Percentiles rank a stretch among this genome's conserved stretches.
Conservation (phyloP, 2,888 invertebrate genomes). For the Piscicola geometra region DNA sequence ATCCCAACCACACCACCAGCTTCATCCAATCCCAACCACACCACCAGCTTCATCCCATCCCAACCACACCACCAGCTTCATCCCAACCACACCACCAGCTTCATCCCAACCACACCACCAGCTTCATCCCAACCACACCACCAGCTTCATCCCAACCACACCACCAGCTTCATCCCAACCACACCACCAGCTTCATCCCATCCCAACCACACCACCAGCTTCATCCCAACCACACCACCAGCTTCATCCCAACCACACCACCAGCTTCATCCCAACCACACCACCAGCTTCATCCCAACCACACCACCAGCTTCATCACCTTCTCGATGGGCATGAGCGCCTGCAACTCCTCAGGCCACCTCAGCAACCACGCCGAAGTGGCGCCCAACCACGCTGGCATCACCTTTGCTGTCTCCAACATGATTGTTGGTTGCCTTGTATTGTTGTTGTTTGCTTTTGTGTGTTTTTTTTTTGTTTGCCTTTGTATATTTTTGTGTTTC, state of each 20-base stretch:
- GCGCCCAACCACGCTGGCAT: constrained; percentile 73
- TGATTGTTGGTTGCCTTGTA: constrained; percentile 58
- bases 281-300: background rate
- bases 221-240: background rate
- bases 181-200: too few relatives aligned
- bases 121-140: too few relatives aligned
- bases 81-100: too few relatives aligned
- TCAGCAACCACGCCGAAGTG: constrained; percentile 72
- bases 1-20: too few relatives aligned
- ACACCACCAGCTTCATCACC: constrained; percentile 62
- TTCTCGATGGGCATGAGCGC: constrained; percentile 72
- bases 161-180: too few relatives aligned
- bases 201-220: background rate
- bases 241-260: background rate
- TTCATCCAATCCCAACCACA: too few relatives aligned
- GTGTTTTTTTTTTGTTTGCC: background rate
- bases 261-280: background rate
- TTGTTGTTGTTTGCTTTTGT: background rate
- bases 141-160: too few relatives aligned
- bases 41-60: too few relatives aligned
- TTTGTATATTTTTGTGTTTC: background rate
- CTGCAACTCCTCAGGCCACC: constrained; percentile 70
- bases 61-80: too few relatives aligned
- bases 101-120: too few relatives aligned
- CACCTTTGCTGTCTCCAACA: constrained; percentile 72